A percentile compares a stretch with the other conserved stretches of the same genome.
Conservation (phyloP, 2,888 invertebrate genomes). For the Melieria omissa region DNA sequence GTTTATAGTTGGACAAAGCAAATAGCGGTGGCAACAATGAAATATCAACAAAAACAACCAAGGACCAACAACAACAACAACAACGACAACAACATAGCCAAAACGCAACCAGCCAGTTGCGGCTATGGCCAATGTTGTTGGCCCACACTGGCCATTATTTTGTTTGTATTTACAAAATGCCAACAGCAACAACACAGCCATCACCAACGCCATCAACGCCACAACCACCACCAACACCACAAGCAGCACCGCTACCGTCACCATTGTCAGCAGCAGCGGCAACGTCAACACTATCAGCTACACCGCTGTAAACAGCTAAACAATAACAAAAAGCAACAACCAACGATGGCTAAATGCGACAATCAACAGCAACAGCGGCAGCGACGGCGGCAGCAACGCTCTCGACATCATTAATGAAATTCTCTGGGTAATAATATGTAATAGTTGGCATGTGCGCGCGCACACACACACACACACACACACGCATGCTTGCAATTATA, state of each 20-base stretch:
- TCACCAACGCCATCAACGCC: background rate
- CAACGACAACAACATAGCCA: background rate
- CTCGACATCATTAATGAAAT: constrained; percentile 6
- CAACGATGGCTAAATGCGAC: too few relatives aligned
- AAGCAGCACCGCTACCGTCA: background rate
- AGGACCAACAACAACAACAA: background rate
- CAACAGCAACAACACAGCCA: background rate
- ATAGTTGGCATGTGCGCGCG: background rate
- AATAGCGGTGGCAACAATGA: background rate
- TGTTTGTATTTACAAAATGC: background rate
- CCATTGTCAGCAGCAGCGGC: too few relatives aligned
- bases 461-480: constrained; percentile 23
- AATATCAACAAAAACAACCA: background rate
- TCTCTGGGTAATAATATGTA: background rate
- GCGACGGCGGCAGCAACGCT: too few relatives aligned
- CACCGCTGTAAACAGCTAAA: background rate
- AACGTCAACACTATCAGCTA: too few relatives aligned
- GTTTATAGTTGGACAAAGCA: background rate
- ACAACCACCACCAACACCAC: background rate
- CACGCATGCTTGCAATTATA: constrained; percentile 16
- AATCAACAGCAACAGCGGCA: constrained; percentile 5
- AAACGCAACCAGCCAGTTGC: background rate
- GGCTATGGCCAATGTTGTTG: background rate
- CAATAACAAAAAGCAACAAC: constrained; percentile 6
- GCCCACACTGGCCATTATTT: background rate